A percentile compares a stretch with the other conserved stretches of the same genome.
These are phyloP conservation scores for Hylaeus anthracinus DNA, from an alignment of 1,140 invertebrate genomes.

Conservation along the genomic window DNA sequence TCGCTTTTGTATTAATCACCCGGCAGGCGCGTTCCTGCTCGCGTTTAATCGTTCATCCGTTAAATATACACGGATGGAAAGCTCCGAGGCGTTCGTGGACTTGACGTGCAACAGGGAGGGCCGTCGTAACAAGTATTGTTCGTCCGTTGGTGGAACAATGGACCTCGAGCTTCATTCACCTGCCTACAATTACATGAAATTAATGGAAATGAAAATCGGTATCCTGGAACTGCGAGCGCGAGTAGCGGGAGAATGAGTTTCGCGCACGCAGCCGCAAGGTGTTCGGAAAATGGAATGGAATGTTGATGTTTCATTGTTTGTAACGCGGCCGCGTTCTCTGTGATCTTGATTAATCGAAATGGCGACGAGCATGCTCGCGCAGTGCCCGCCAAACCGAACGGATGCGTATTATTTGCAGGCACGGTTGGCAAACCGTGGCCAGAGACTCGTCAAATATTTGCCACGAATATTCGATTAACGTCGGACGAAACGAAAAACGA, in stretches of 20 bases:
- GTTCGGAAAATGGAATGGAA: constrained; percentile 23
- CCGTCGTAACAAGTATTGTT: constrained; percentile 59
- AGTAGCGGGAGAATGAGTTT: neutral
- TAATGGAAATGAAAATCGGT: constrained; percentile 65
- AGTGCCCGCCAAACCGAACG: neutral
- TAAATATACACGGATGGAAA: neutral
- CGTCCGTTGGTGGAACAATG: constrained; percentile 54
- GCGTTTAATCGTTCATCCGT: constrained; percentile 37
- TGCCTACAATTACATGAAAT: constrained; percentile 57
- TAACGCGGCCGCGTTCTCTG: neutral
- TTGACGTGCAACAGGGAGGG: constrained; percentile 51
- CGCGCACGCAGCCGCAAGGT: constrained; percentile 7
- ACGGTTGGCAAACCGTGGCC: neutral
- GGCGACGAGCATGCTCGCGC: neutral
- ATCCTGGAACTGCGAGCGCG: constrained; percentile 15
- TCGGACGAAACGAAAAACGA: neutral
- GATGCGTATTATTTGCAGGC: neutral
- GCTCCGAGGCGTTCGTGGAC: constrained; percentile 29
- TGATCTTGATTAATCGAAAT: constrained; percentile 42
- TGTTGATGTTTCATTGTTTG: constrained; percentile 32
- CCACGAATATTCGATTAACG: constrained; percentile 34
- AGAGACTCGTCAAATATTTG: constrained; percentile 33
- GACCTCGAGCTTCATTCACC: constrained; percentile 54
- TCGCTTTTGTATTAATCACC: neutral
- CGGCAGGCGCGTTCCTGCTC: neutral